These are phyloP conservation scores for Pedicia rivosa DNA, from an alignment of 2,888 invertebrate species.

Conservation along the genomic window DNA sequence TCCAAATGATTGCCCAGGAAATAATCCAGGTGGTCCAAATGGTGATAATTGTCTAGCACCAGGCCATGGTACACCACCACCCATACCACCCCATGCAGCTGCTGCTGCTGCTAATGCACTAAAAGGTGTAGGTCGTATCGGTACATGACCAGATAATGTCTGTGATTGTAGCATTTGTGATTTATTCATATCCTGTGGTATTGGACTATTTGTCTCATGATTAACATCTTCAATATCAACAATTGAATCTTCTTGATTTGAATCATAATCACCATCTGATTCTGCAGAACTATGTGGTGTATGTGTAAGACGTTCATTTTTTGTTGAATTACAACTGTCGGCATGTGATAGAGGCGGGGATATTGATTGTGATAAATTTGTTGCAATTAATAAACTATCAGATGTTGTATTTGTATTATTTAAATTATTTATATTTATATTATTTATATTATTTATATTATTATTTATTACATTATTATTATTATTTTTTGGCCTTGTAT, in stretches of 20 bases:
- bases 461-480: neutral
- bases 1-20: slow-evolving; percentile 45
- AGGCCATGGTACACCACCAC: slow-evolving; percentile 39
- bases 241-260: slow-evolving; percentile 39
- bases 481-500: slow-evolving; percentile 47
- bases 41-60: slow-evolving; percentile 40
- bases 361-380: slow-evolving; percentile 2
- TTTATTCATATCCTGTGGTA: slow-evolving; percentile 28
- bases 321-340: slow-evolving; percentile 18
- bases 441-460: slow-evolving; percentile 7
- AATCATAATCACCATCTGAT: slow-evolving; percentile 31
- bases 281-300: slow-evolving; percentile 30
- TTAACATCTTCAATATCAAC: slow-evolving; percentile 69
- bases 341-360: slow-evolving; percentile 13
- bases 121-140: slow-evolving; percentile 62
- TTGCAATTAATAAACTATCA: slow-evolving; percentile 1
- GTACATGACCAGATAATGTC: slow-evolving; percentile 36
- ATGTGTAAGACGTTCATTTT: slow-evolving; percentile 29
- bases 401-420: slow-evolving; percentile 6
- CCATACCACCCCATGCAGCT: slow-evolving; percentile 44
- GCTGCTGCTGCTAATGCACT: slow-evolving; percentile 58
- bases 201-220: slow-evolving; percentile 31
- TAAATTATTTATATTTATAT: neutral
- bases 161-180: slow-evolving; percentile 24
- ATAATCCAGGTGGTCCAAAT: slow-evolving; percentile 42